These are phyloP conservation scores for Calliopsis andreniformis DNA, from an alignment of 1,140 invertebrate species.

Conservation along the genomic window DNA sequence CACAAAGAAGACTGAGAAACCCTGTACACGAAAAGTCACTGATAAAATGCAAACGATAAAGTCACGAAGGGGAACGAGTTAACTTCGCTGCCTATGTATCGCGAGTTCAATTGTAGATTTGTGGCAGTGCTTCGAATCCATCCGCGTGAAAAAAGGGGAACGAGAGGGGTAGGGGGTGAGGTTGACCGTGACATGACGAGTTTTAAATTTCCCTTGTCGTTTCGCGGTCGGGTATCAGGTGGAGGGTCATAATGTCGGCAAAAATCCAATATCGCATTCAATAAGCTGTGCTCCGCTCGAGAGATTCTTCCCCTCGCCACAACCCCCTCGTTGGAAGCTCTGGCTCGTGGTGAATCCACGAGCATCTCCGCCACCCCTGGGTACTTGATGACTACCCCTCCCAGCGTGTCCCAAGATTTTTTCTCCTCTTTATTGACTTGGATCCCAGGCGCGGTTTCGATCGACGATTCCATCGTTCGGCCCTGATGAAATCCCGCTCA, in stretches of 20 bases:
- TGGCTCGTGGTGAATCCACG: slow-evolving; percentile 35
- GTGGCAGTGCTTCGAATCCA: not conserved
- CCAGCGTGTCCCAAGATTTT: slow-evolving; percentile 24
- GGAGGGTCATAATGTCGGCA: slow-evolving; percentile 73
- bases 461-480: slow-evolving; percentile 14
- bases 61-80: too few species aligned
- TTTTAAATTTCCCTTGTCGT: slow-evolving; percentile 79
- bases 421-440: slow-evolving; percentile 45
- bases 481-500: slow-evolving; percentile 2
- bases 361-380: slow-evolving; percentile 25
- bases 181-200: slow-evolving; percentile 72
- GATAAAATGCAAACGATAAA: too few species aligned
- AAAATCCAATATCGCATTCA: slow-evolving; percentile 79
- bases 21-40: too few species aligned
- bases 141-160: slow-evolving; percentile 1
- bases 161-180: slow-evolving; percentile 27
- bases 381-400: slow-evolving; percentile 41
- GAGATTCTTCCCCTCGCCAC: slow-evolving; percentile 40
- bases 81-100: too few species aligned
- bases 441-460: not conserved
- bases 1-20: too few species aligned
- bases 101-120: too few species aligned
- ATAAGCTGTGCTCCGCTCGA: slow-evolving; percentile 68
- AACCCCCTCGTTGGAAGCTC: slow-evolving; percentile 14
- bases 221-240: slow-evolving; percentile 76